Base-by-base conservation (phyloP, 1,140 invertebrate species). In the Nasonia vitripennis region DNA sequence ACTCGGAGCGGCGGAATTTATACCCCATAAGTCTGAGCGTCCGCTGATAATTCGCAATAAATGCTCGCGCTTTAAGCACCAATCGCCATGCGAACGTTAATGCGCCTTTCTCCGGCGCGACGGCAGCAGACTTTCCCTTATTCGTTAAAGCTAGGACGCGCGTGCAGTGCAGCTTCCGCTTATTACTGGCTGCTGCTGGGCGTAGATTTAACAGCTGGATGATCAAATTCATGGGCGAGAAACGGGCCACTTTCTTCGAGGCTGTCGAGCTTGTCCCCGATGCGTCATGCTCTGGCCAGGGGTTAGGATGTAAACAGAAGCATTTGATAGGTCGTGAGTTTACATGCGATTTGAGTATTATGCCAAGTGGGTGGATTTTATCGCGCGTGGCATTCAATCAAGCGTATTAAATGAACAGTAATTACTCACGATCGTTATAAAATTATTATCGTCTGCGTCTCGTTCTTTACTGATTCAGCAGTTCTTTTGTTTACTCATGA, bases 21-120 rank as follows among this genome's bases (percentile, higher is more conserved):
- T 62, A n/a, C 17, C 55, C 55, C 5, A 14, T 62, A 62, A 62
- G 55, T 62, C 51, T 2, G 4, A 14, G 17, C 51, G 17, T 55
- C 55, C 55, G 17, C 55, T 17, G 75, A 77, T 77, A 77, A 77
- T 77, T 77, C 75, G 70, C 14, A 73, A 81, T 81, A 81, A 81
- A 73, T 45, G 70, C 45, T 48, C 23, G 45, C 14, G 62, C 11
- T 41, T 48, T 23, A 31, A 77, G 74, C 23, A 73, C 37, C 80
- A 34, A 68, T 83, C 82, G 37, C 70, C 82, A 23, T 31, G 48
- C 23, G 74, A 78, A 78, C 31, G 10, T 37, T 34, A 51, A 51
- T n/a, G 3, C 41, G 9, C 31, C 9, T 51, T 81, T 73, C 14
- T 73, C 27, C 5, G 12, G 2, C 23, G 41, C 11, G 2, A 17